Evolutionary conservation across 2,888 invertebrate genomes (phyloP).

Genomic region (Macrosoma leucophasiata): DNA sequence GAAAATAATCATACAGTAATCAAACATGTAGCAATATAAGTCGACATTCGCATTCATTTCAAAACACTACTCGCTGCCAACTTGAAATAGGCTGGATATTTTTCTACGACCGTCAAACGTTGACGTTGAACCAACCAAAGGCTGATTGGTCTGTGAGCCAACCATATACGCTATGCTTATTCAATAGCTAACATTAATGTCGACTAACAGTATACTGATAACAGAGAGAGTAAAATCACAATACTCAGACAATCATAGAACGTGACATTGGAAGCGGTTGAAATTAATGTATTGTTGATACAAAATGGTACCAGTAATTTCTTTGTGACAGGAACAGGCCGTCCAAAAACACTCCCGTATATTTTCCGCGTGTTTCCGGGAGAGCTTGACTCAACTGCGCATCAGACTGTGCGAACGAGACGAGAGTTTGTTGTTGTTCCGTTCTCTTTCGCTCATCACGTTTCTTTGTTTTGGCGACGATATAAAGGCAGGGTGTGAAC

Average conservation of each 20-base stretch:
- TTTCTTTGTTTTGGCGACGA: conserved; percentile 73
- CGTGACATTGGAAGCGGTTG: conserved; percentile 36
- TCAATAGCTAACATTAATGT: too few species aligned
- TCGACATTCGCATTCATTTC: neutral
- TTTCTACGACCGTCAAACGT: conserved; percentile 43
- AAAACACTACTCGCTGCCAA: conserved; percentile 27
- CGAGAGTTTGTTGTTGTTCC: conserved; percentile 62
- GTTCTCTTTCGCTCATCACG: conserved; percentile 56
- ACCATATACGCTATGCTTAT: too few species aligned
- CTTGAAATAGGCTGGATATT: conserved; percentile 62
- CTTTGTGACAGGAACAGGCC: conserved; percentile 42
- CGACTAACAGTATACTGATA: conserved; percentile 35
- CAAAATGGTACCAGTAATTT: conserved; percentile 33
- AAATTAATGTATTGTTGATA: conserved; percentile 37
- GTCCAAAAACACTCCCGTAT: conserved; percentile 33
- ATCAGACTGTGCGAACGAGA: conserved; percentile 59
- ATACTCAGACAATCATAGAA: conserved; percentile 34
- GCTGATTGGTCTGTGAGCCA: neutral
- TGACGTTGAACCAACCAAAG: conserved; percentile 40
- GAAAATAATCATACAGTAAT: too few species aligned
- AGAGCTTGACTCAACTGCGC: conserved; percentile 63
- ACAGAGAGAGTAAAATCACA: conserved; percentile 33
- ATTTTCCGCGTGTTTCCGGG: conserved; percentile 58
- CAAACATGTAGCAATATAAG: too few species aligned
- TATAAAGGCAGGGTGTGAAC: conserved; percentile 63